phyloP scores from a whole-genome alignment of 2,113 vertebrate species.

The Dasyornis broadbenti region DNA sequence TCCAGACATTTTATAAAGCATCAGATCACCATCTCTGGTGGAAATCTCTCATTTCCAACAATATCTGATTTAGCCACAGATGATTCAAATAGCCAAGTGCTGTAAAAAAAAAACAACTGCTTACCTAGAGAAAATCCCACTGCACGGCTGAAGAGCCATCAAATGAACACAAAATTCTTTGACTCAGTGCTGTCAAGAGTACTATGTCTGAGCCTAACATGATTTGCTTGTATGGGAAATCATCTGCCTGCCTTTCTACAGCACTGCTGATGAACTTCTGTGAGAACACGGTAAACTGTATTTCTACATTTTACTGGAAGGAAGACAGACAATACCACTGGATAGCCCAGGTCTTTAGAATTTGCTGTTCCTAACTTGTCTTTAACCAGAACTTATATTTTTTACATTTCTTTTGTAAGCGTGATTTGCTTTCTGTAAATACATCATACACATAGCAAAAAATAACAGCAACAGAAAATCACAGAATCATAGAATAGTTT shows the following conservation, averaged over 20 bases:
- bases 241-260: neutral
- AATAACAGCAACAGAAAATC: neutral
- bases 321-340: neutral
- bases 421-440: neutral
- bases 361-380: neutral
- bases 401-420: neutral
- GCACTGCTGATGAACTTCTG: neutral
- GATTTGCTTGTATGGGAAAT: neutral
- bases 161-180: neutral
- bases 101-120: neutral
- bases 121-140: conserved; percentile 12
- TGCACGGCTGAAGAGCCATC: neutral
- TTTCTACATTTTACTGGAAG: neutral
- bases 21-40: neutral
- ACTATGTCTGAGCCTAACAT: neutral
- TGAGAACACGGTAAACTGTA: neutral
- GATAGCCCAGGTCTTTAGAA: neutral
- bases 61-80: neutral
- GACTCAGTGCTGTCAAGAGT: neutral
- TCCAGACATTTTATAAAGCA: neutral
- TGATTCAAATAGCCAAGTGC: neutral
- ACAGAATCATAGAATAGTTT: neutral
- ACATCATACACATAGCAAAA: neutral
- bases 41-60: neutral
- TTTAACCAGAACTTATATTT: neutral